Evolutionary conservation across 1,140 invertebrate species (phyloP).

Genomic region (Diorhabda elongata): DNA sequence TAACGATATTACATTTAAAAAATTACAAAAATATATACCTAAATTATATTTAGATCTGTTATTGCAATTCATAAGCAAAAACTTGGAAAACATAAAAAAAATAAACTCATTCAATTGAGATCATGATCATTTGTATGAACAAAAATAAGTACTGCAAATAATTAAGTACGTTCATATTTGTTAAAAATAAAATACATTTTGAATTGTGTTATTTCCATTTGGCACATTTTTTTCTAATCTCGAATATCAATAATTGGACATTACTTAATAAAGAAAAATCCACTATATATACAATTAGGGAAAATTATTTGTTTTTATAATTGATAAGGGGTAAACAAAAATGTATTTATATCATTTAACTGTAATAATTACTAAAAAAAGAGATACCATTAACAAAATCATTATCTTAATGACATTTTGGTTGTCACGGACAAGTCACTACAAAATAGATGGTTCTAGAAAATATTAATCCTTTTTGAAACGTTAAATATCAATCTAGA

Average conservation of each 20-base stretch:
- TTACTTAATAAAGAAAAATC: conserved; percentile 4
- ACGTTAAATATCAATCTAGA: no score
- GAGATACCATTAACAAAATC: no score
- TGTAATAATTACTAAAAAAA: no score
- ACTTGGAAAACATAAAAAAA: neutral
- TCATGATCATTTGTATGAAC: neutral
- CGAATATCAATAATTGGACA: neutral
- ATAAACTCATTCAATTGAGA: conserved; percentile 6
- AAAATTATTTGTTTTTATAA: no score
- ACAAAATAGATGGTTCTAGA: no score
- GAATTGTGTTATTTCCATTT: conserved; percentile 28
- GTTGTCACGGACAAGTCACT: no score
- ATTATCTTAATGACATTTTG: no score
- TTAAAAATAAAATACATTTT: conserved; percentile 14
- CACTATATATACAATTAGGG: conserved; percentile 7
- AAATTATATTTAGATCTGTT: neutral
- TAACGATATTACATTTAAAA: neutral
- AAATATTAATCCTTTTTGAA: no score
- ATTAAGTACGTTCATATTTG: conserved; percentile 20
- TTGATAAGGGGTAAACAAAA: no score
- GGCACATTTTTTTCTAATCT: conserved; percentile 23
- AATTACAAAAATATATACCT: neutral
- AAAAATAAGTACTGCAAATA: conserved; percentile 18
- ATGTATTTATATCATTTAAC: no score
- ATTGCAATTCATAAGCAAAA: conserved; percentile 1